phyloP scores from a whole-genome alignment of 2,797 vertebrate species.

The Microhierax caerulescens region DNA sequence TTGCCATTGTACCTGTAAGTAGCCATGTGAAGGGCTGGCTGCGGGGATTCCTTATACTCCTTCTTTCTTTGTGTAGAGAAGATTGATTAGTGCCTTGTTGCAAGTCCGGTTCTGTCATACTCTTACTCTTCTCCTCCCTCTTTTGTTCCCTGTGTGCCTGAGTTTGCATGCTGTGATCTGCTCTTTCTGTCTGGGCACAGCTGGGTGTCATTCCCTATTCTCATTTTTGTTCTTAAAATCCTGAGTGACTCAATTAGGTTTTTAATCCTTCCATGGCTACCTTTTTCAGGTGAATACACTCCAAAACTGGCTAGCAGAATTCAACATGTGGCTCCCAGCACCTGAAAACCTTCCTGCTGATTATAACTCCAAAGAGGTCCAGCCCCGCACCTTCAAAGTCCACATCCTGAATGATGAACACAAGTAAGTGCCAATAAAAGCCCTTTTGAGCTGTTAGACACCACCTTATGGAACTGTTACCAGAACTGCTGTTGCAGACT shows the following conservation, averaged over 20 bases:
- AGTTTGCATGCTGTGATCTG: neutral
- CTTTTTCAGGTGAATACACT: constrained; percentile 92
- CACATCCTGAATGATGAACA: constrained; percentile 97
- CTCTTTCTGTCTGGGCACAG: neutral
- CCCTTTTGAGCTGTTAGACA: neutral
- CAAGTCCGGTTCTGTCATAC: neutral
- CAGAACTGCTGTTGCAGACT: neutral
- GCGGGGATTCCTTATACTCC: neutral
- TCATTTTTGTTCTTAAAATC: neutral
- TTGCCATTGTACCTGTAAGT: constrained; percentile 97
- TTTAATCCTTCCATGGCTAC: neutral
- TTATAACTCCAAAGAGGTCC: constrained; percentile 80
- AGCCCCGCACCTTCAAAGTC: constrained; percentile 91
- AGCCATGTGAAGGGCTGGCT: neutral
- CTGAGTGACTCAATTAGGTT: neutral
- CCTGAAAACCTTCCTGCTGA: constrained; percentile 87
- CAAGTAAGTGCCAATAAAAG: constrained; percentile 84
- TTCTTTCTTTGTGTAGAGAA: neutral
- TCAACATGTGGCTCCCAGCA: constrained; percentile 95
- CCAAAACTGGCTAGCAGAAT: constrained; percentile 98
- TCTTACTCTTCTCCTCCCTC: neutral
- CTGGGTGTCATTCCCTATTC: neutral
- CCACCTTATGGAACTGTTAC: neutral
- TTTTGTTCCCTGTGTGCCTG: neutral
- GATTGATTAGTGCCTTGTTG: neutral